Percentiles rank a stretch among this genome's conserved stretches.
Conservation (phyloP, 2,797 vertebrate genomes). For the Danio jaintianensis region DNA sequence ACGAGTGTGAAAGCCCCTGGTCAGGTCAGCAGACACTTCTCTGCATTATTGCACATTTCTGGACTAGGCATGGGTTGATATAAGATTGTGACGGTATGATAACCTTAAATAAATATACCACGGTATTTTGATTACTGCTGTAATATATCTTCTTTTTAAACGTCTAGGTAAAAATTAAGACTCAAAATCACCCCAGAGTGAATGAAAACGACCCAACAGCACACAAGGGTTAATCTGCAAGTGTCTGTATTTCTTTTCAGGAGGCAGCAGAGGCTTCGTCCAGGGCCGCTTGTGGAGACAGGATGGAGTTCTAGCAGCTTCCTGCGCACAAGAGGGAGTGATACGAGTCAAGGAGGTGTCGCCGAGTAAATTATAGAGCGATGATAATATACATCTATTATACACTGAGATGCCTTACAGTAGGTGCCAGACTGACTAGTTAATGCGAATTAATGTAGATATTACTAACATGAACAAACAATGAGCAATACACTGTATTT, state of each 20-base stretch:
- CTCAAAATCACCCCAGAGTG: too few relatives aligned
- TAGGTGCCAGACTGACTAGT: background rate
- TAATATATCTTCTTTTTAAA: too few relatives aligned
- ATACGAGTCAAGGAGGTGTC: slow-evolving; percentile 77
- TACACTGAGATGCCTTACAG: background rate
- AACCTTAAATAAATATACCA: too few relatives aligned
- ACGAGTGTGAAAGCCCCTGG: slow-evolving; percentile 95
- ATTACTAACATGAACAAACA: background rate
- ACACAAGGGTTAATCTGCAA: too few relatives aligned
- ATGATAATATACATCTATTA: too few relatives aligned
- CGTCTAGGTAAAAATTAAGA: too few relatives aligned
- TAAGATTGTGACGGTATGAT: too few relatives aligned
- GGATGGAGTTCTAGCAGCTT: slow-evolving; percentile 90
- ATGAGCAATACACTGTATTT: too few relatives aligned
- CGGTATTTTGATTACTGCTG: background rate
- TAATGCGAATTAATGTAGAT: background rate
- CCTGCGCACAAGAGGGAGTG: slow-evolving; percentile 91
- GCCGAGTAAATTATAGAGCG: slow-evolving; percentile 84
- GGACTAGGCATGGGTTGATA: too few relatives aligned
- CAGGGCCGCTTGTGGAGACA: slow-evolving; percentile 93
- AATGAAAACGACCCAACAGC: background rate
- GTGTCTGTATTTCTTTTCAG: slow-evolving; percentile 64
- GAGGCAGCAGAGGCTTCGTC: slow-evolving; percentile 87
- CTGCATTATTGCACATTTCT: background rate
- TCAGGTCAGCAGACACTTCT: slow-evolving; percentile 77